phyloP scores from a whole-genome alignment of 2,113 vertebrate genomes.

The Macrotus californicus region DNA sequence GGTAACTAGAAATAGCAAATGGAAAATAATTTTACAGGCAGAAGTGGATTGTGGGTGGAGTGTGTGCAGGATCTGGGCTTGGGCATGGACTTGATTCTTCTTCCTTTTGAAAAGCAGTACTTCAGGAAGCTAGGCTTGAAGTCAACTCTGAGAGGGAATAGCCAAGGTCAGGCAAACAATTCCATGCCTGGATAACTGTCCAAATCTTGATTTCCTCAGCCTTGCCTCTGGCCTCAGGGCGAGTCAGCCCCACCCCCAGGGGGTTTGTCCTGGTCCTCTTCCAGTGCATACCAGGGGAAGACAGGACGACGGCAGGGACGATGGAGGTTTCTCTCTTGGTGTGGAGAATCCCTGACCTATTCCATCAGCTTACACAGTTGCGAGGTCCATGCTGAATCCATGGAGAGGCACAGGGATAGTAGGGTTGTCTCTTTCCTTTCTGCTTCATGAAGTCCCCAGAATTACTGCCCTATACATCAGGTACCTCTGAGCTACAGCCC shows the following conservation, averaged over 20 bases:
- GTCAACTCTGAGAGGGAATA: not conserved
- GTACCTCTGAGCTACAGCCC: not conserved
- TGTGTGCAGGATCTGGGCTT: not conserved
- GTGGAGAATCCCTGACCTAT: constrained; percentile 16
- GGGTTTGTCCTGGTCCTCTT: not conserved
- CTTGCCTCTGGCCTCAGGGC: not conserved
- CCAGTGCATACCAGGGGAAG: not conserved
- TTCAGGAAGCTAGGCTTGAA: constrained; percentile 31
- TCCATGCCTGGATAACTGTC: not conserved
- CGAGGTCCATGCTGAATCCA: constrained; percentile 26
- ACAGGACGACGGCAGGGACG: not conserved
- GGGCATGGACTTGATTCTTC: not conserved
- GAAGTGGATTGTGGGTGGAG: not conserved
- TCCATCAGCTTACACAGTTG: not conserved
- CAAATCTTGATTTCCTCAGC: not conserved
- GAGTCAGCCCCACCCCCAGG: not conserved
- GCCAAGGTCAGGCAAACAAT: not conserved
- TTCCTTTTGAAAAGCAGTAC: constrained; percentile 53
- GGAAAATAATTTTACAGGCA: constrained; percentile 11
- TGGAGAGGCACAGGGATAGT: not conserved
- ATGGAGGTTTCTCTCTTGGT: not conserved
- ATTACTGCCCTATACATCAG: not conserved
- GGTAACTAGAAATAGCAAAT: not conserved
- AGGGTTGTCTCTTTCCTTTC: constrained; percentile 16
- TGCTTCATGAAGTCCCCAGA: constrained; percentile 6